phyloP scores from a whole-genome alignment of 92 coral and sea anemone species.

The Meandrina meandrites region DNA sequence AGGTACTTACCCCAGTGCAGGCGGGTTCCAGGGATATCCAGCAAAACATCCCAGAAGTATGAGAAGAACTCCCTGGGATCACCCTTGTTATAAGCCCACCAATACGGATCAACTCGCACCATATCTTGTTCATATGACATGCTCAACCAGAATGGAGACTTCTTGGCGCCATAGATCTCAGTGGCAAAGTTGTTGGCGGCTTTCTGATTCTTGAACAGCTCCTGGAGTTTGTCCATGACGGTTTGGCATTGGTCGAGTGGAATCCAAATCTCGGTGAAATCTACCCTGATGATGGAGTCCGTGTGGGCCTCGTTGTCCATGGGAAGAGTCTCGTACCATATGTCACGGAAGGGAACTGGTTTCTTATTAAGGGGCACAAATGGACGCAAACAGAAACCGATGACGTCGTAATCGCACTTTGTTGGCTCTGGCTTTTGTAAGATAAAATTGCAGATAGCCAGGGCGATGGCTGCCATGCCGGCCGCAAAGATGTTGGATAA shows the following conservation, averaged over 20 bases:
- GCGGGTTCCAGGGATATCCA: conserved; percentile 62
- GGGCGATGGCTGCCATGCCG: conserved; percentile 52
- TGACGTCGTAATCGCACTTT: conserved; percentile 9
- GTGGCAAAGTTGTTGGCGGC: conserved; percentile 67
- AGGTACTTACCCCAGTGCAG: conserved; percentile 90
- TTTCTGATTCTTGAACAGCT: conserved; percentile 51
- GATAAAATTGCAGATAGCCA: conserved; percentile 46
- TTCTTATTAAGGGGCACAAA: conserved; percentile 41
- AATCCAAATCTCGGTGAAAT: conserved; percentile 84
- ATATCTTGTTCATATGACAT: conserved; percentile 63
- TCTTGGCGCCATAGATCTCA: conserved; percentile 76
- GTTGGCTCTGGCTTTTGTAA: conserved; percentile 41
- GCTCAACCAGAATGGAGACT: conserved; percentile 74
- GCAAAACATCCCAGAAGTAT: conserved; percentile 64
- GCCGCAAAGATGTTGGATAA: conserved; percentile 33
- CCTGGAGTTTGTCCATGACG: conserved; percentile 59
- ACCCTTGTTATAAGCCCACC: conserved; percentile 76
- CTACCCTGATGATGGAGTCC: conserved; percentile 49
- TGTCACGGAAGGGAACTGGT: conserved; percentile 43
- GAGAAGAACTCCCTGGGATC: conserved; percentile 57
- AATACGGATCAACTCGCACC: conserved; percentile 74
- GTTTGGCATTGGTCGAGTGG: conserved; percentile 62
- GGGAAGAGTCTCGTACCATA: conserved; percentile 65
- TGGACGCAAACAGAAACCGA: conserved; percentile 35
- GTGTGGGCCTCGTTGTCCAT: conserved; percentile 69